Evolutionary conservation across 2,888 invertebrate species (phyloP).

Genomic region (Syritta pipiens): DNA sequence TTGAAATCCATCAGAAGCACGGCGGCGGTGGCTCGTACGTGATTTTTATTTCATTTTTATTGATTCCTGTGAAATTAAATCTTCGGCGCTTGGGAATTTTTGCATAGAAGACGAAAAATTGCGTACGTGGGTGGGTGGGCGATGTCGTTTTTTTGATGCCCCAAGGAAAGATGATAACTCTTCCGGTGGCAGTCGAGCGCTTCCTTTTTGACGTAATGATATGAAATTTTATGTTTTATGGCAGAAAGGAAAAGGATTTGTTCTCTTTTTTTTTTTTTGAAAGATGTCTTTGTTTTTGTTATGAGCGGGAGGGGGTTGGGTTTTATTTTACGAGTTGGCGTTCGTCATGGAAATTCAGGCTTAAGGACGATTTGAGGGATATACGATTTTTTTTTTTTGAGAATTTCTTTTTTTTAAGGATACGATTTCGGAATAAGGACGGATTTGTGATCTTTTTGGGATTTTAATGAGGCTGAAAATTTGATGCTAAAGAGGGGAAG

Average conservation of each 20-base stretch:
- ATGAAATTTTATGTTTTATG: conserved; percentile 46
- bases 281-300: background rate
- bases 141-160: too few species aligned
- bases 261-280: conserved; percentile 14
- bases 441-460: background rate
- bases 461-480: conserved; percentile 28
- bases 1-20: too few species aligned
- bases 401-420: conserved; percentile 7
- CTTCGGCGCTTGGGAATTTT: conserved; percentile 36
- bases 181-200: conserved; percentile 16
- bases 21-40: too few species aligned
- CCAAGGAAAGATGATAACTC: conserved; percentile 39
- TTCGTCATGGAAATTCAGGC: too few species aligned
- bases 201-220: conserved; percentile 57
- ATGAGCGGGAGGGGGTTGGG: too few species aligned
- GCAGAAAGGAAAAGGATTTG: conserved; percentile 50
- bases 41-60: conserved; percentile 52
- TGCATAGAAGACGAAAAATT: too few species aligned
- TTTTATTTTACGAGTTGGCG: too few species aligned
- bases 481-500: too few species aligned
- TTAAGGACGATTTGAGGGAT: too few species aligned
- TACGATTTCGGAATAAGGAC: background rate
- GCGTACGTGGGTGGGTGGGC: too few species aligned
- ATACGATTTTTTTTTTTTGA: conserved; percentile 37
- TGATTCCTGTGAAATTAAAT: conserved; percentile 58